Conservation (phyloP, 1,140 invertebrate genomes). For the Drosophila simulans region DNA sequence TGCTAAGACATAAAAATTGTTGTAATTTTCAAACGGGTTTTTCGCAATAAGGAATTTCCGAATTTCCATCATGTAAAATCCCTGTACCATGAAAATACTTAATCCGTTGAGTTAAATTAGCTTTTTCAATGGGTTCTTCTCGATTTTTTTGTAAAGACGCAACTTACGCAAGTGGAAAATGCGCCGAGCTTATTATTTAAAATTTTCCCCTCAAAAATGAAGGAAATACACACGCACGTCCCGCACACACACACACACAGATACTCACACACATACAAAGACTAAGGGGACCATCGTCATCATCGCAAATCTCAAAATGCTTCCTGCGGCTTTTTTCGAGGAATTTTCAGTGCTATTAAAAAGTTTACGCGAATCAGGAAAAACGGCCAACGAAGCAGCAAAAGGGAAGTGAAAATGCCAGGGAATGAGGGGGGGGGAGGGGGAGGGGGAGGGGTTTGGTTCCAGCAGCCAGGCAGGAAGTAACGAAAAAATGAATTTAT, state of each 20-base stretch:
- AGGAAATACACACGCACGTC: conserved; percentile 4
- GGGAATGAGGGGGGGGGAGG: background rate
- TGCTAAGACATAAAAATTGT: background rate
- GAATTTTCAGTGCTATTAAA: conserved; percentile 48
- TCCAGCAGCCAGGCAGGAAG: conserved; percentile 22
- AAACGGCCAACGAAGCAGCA: conserved; percentile 37
- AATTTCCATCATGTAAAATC: background rate
- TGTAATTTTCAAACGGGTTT: background rate
- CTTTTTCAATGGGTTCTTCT: conserved; percentile 7
- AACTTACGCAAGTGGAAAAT: conserved; percentile 37
- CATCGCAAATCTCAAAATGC: conserved; percentile 49
- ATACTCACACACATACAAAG: conserved; percentile 4
- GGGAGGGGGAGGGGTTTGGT: background rate
- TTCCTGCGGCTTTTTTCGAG: conserved; percentile 35
- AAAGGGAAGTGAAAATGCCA: conserved; percentile 35
- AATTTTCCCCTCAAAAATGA: conserved; percentile 3
- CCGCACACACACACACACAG: background rate
- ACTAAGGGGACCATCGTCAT: conserved; percentile 29
- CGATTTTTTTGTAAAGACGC: conserved; percentile 1
- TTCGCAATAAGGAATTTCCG: no score
- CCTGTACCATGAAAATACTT: background rate
- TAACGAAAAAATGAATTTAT: conserved; percentile 38
- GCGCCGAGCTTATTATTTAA: conserved; percentile 21
- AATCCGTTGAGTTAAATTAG: conserved; percentile 18
- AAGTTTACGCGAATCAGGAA: conserved; percentile 48